Percentiles rank a stretch among this genome's conserved stretches.
These are phyloP conservation scores for Mesocentrotus franciscanus DNA, from an alignment of 53 echinoderm and acorn worm species.

Conservation along the genomic window DNA sequence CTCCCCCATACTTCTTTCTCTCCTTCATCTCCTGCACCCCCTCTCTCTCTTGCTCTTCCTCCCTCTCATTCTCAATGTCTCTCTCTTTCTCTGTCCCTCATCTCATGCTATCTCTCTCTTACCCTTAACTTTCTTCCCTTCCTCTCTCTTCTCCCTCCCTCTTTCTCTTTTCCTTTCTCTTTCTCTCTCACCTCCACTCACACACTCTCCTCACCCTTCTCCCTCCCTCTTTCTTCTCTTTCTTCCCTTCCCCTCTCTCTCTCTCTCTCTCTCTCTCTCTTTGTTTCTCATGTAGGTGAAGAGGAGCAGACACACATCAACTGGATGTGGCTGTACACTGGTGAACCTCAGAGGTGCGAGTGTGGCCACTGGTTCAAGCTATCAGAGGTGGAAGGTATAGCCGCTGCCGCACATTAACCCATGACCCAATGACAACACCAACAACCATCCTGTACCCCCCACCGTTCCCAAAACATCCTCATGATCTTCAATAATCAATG, in stretches of 20 bases:
- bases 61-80: too few relatives aligned
- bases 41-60: too few relatives aligned
- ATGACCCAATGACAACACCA: neutral
- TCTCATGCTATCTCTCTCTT: too few relatives aligned
- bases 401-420: slow-evolving; percentile 52
- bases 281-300: slow-evolving; percentile 76
- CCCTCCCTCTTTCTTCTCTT: neutral
- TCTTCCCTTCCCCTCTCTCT: neutral
- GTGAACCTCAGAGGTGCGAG: slow-evolving; percentile 88
- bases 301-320: slow-evolving; percentile 96
- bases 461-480: slow-evolving; percentile 34
- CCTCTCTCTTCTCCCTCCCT: too few relatives aligned
- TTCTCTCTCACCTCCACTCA: too few relatives aligned
- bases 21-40: too few relatives aligned
- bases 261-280: neutral
- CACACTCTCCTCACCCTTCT: neutral
- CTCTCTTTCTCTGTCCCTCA: too few relatives aligned
- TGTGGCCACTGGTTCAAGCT: slow-evolving; percentile 66
- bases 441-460: slow-evolving; percentile 35
- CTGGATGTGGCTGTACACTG: slow-evolving; percentile 96
- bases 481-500: neutral
- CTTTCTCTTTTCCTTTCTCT: too few relatives aligned
- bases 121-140: too few relatives aligned
- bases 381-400: slow-evolving; percentile 61
- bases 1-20: neutral